phyloP scores from a whole-genome alignment of 2,888 invertebrate genomes.

The Erynnis tages region DNA sequence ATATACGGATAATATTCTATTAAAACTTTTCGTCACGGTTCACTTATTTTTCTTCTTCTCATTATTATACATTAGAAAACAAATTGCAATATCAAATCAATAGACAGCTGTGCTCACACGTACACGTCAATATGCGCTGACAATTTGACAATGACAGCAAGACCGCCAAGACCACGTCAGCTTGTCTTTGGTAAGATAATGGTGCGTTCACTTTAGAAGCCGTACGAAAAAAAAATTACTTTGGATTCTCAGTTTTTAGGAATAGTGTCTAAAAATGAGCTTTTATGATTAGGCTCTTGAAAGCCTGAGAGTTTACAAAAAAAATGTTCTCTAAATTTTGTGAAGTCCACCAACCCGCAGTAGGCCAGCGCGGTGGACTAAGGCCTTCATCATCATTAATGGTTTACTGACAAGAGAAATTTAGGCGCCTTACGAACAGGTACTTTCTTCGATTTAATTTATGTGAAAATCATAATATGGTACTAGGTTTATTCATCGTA shows the following conservation, averaged over 20 bases:
- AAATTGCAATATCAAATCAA: conserved; percentile 38
- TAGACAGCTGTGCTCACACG: conserved; percentile 63
- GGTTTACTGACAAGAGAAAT: too few relatives aligned
- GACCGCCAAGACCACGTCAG: conserved; percentile 71
- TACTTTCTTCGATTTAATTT: too few relatives aligned
- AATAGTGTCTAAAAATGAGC: neutral
- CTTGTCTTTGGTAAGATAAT: conserved; percentile 41
- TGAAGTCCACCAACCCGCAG: too few relatives aligned
- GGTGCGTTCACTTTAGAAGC: conserved; percentile 36
- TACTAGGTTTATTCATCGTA: too few relatives aligned
- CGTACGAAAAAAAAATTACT: too few relatives aligned
- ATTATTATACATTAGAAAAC: conserved; percentile 57
- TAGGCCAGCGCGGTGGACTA: too few relatives aligned
- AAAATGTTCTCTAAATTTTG: too few relatives aligned
- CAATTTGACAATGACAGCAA: conserved; percentile 48
- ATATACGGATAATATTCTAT: conserved; percentile 32
- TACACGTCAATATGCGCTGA: conserved; percentile 62
- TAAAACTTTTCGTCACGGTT: conserved; percentile 37
- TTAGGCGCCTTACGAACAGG: too few relatives aligned
- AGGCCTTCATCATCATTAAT: too few relatives aligned
- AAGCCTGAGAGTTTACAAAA: too few relatives aligned
- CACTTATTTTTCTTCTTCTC: conserved; percentile 60
- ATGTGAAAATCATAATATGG: too few relatives aligned
- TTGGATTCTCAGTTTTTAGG: conserved; percentile 1
- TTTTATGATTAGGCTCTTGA: too few relatives aligned